These are phyloP conservation scores for Cremastinae sp. DNA, from an alignment of 2,888 invertebrate species.

Conservation along the genomic window DNA sequence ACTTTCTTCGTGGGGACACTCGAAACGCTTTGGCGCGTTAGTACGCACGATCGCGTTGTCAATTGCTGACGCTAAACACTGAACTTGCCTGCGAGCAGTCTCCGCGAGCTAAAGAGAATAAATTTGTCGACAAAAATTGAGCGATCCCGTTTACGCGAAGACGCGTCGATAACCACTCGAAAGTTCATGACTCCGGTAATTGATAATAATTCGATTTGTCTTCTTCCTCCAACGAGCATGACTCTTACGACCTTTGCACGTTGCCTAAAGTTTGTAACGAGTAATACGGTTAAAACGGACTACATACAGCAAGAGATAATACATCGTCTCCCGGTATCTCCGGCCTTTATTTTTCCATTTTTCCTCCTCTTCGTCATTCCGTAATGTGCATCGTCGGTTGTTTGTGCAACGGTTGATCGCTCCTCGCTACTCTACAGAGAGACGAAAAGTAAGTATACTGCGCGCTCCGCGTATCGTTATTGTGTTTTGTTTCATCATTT, in stretches of 20 bases:
- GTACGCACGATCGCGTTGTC: no score
- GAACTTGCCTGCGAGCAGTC: no score
- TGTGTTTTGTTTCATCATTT: no score
- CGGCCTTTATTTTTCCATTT: not conserved
- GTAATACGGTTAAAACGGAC: constrained; percentile 26
- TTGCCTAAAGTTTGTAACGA: constrained; percentile 35
- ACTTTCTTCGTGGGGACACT: no score
- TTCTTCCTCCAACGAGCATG: constrained; percentile 52
- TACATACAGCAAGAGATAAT: constrained; percentile 50
- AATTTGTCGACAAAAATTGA: no score
- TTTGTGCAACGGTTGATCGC: constrained; percentile 42
- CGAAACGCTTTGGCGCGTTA: no score
- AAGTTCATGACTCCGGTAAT: constrained; percentile 51
- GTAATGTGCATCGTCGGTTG: constrained; percentile 6
- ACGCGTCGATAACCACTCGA: constrained; percentile 14
- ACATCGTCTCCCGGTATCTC: constrained; percentile 13
- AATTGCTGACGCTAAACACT: no score
- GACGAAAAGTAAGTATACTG: constrained; percentile 44
- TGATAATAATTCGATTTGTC: constrained; percentile 52
- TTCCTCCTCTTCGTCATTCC: not conserved
- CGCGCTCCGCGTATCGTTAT: not conserved
- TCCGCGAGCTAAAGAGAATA: no score
- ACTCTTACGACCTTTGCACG: constrained; percentile 31
- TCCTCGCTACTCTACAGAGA: constrained; percentile 22
- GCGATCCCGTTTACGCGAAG: no score